These are phyloP conservation scores for Hydropotes inermis DNA, from an alignment of 2,113 vertebrate genomes.

Conservation along the genomic window DNA sequence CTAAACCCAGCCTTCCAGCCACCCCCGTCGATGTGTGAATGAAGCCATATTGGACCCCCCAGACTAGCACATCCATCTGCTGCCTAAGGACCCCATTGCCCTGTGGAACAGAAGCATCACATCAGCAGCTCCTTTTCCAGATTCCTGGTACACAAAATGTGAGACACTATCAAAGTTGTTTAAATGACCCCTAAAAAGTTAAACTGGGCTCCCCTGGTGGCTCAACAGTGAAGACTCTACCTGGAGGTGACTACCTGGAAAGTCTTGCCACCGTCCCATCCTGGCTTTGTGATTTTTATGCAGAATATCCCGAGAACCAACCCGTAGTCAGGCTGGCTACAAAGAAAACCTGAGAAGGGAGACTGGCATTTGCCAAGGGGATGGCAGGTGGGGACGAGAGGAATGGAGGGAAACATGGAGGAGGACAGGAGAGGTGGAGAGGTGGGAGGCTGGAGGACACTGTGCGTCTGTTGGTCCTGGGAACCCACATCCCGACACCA, in stretches of 20 bases:
- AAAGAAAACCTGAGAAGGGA: neutral
- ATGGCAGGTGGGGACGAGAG: neutral
- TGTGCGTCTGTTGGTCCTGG: neutral
- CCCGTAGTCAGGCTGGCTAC: neutral
- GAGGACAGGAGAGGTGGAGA: neutral
- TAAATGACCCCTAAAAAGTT: neutral
- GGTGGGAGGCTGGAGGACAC: neutral
- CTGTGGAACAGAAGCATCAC: neutral
- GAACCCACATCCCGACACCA: neutral
- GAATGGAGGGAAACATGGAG: neutral
- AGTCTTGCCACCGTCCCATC: neutral
- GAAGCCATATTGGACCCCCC: neutral
- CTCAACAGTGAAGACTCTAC: neutral
- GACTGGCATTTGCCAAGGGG: neutral
- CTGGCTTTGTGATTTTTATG: neutral
- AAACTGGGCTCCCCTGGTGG: neutral
- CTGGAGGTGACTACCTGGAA: neutral
- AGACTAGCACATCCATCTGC: neutral
- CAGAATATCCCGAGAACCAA: neutral
- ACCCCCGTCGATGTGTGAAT: neutral
- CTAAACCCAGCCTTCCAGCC: neutral
- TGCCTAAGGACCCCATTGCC: neutral
- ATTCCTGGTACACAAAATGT: neutral
- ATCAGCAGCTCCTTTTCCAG: neutral
- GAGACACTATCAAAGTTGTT: neutral